Base-by-base conservation (phyloP, 2,888 invertebrate genomes). In the Agelastica alni region DNA sequence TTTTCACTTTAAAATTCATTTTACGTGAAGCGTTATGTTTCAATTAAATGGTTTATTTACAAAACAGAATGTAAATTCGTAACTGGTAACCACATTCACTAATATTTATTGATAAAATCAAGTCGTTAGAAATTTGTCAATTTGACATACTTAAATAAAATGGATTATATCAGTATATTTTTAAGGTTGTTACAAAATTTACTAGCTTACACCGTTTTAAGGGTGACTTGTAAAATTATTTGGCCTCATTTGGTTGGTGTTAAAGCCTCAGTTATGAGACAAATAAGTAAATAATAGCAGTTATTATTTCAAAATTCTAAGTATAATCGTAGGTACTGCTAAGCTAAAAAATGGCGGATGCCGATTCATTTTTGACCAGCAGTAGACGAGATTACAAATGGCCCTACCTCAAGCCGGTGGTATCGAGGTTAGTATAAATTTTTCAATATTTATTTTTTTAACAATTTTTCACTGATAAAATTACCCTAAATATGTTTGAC, bases 371-470 rank as follows among this genome's bases (percentile, higher is more conserved):
- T 62, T 70, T 72, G 55, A 80, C 82, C 4, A 77, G 76, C 20
- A 76, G 74, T 44, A 78, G 78, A 56, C 77, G 72, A 53, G 83
- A 84, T 59, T 85, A 76, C 64, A 78, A 77, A 66, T 85, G 85
- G 85, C 85, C 85, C 0, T 82, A 81, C 69, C 76, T 81, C 20
- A 82, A 82, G 61, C 83, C 83, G 0, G 64, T 84, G 3, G 71
- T 80, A 34, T 78, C 80, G 55, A 84, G 78, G 83, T 83, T 77
- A 62, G 65, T 58, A 28, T 55, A 75, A 28, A 49, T 18, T 68
- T 47, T 17, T 12, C 6, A 36, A 14, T 26, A 36, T 14, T 16
- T 9, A 2, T 2, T 36, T 1, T 36, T 16, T 5, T 9, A 3
- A 41, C 41, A n/a, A n/a, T n/a, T n/a, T n/a, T n/a, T n/a, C n/a